Conservation (phyloP, 1,140 invertebrate species). For the Lepidurus packardi region DNA sequence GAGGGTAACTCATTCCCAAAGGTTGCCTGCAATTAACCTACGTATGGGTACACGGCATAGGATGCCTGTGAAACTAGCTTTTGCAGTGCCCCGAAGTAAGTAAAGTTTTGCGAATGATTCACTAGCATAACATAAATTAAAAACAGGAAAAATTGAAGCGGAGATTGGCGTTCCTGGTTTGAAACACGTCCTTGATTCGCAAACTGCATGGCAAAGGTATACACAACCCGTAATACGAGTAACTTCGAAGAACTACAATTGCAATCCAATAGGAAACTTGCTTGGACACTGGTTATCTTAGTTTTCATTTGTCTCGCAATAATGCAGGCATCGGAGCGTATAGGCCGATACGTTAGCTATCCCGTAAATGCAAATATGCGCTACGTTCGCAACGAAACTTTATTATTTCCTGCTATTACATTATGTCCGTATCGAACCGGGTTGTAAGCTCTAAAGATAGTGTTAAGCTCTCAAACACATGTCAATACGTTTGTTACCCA, state of each 20-base stretch:
- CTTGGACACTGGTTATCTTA: not conserved
- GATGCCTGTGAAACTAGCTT: not conserved
- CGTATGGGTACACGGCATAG: not conserved
- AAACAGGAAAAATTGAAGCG: not conserved
- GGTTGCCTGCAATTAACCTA: not conserved
- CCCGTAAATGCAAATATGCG: slow-evolving; percentile 31
- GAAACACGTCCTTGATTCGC: not conserved
- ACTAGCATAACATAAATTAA: not conserved
- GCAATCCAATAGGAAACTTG: not conserved
- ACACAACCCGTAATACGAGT: not conserved
- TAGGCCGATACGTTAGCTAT: not conserved
- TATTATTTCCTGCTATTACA: slow-evolving; percentile 29
- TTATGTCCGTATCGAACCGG: slow-evolving; percentile 29
- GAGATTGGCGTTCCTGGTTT: not conserved
- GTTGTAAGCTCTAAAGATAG: slow-evolving; percentile 1
- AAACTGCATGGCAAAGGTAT: not conserved
- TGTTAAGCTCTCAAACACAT: not conserved
- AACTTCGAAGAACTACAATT: not conserved
- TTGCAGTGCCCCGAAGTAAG: not conserved
- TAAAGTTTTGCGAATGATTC: not conserved
- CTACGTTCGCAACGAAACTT: slow-evolving; percentile 28
- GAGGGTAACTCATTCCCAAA: not conserved
- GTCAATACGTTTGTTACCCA: not conserved
- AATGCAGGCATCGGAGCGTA: not conserved
- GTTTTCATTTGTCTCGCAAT: slow-evolving; percentile 4